These are phyloP conservation scores for Chironomus striatipennis DNA, from an alignment of 1,140 invertebrate genomes.

Conservation along the genomic window DNA sequence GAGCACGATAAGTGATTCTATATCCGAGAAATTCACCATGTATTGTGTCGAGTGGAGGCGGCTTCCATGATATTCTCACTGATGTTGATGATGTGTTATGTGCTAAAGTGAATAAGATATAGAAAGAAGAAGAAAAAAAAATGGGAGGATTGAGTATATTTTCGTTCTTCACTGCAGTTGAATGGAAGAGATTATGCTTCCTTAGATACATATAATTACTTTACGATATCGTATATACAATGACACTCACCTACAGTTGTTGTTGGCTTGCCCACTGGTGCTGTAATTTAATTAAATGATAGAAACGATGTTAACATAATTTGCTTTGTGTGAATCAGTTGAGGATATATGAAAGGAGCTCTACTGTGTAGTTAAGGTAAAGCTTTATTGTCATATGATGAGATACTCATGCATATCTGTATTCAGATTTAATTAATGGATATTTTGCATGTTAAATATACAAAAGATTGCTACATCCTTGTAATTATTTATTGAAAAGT, in stretches of 20 bases:
- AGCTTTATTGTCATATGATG: no score
- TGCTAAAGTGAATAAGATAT: slow-evolving; percentile 36
- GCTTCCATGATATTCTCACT: slow-evolving; percentile 61
- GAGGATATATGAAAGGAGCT: no score
- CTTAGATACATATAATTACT: no score
- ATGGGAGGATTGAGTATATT: no score
- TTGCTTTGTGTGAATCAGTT: not conserved
- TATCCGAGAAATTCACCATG: slow-evolving; percentile 74
- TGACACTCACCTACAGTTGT: not conserved
- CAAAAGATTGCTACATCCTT: no score
- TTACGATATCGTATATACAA: not conserved
- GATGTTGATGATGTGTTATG: slow-evolving; percentile 61
- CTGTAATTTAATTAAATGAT: slow-evolving; percentile 1
- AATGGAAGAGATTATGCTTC: no score
- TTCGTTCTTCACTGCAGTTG: no score
- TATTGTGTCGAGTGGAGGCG: slow-evolving; percentile 57
- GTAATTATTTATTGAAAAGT: not conserved
- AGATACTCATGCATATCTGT: no score
- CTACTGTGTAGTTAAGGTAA: no score
- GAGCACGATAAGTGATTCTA: slow-evolving; percentile 56
- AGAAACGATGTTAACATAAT: not conserved
- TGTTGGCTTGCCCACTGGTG: not conserved
- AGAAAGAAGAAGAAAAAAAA: not conserved
- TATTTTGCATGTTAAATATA: no score
- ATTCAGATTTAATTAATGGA: no score